phyloP scores from a whole-genome alignment of 2,113 vertebrate species.

The Chiloscyllium plagiosum region DNA sequence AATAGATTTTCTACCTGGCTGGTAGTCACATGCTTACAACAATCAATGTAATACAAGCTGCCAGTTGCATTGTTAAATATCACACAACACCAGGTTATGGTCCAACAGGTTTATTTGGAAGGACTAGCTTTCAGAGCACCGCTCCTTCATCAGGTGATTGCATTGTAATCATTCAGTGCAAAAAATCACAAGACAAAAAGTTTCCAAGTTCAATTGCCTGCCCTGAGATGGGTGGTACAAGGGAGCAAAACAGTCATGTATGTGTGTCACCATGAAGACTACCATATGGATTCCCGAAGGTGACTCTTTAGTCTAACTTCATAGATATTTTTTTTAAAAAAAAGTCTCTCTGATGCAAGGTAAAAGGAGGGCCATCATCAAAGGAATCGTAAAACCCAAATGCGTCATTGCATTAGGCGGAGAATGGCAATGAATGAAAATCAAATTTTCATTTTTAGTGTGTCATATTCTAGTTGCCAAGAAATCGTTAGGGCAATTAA shows the following conservation, averaged over 20 bases:
- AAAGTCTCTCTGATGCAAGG: neutral
- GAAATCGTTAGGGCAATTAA: neutral
- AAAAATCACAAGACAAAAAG: neutral
- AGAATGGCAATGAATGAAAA: neutral
- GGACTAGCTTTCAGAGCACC: too few relatives aligned
- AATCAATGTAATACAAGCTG: neutral
- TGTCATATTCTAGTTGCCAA: neutral
- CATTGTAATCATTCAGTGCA: neutral
- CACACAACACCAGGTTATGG: too few relatives aligned
- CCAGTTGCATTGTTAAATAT: too few relatives aligned
- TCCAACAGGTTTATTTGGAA: too few relatives aligned
- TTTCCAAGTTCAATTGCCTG: neutral
- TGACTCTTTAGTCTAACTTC: neutral
- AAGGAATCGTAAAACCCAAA: neutral
- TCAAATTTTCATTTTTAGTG: constrained; percentile 6
- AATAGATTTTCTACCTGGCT: neutral
- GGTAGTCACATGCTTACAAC: neutral
- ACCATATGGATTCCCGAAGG: neutral
- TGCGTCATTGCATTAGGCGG: neutral
- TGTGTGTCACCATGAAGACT: neutral
- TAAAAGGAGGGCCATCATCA: neutral
- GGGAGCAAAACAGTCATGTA: neutral
- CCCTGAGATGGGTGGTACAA: neutral
- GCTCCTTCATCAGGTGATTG: too few relatives aligned
- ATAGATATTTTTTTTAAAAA: neutral